Percentiles rank a stretch among this genome's conserved stretches.
Conservation (phyloP, 2,888 invertebrate species). For the Drosophila austrosaltans region DNA sequence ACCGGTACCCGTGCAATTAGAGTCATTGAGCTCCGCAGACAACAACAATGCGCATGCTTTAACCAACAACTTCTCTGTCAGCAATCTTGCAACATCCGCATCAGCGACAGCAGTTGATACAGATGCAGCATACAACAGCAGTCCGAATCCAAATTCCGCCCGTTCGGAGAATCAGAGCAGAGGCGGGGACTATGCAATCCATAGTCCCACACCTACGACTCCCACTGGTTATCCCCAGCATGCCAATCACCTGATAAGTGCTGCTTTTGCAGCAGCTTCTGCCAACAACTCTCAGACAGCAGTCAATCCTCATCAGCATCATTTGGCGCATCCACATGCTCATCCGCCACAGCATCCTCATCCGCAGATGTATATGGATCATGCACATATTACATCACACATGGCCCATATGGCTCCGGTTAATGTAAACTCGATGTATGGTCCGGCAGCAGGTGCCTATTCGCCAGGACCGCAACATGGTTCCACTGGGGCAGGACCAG, state of each 20-base stretch:
- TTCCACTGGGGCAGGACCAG: slow-evolving; percentile 44
- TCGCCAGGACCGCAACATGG: slow-evolving; percentile 75
- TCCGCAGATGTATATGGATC: slow-evolving; percentile 84
- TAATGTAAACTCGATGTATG: slow-evolving; percentile 83
- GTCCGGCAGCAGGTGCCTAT: slow-evolving; percentile 43
- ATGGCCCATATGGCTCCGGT: slow-evolving; percentile 84
- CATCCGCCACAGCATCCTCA: slow-evolving; percentile 40
- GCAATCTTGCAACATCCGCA: slow-evolving; percentile 82
- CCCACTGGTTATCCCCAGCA: slow-evolving; percentile 77
- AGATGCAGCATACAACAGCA: slow-evolving; percentile 33
- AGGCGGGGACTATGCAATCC: slow-evolving; percentile 52
- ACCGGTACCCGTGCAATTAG: slow-evolving; percentile 19
- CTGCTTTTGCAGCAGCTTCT: slow-evolving; percentile 68
- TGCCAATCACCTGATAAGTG: slow-evolving; percentile 83
- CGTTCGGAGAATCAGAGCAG: slow-evolving; percentile 33
- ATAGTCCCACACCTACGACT: slow-evolving; percentile 34
- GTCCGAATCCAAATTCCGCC: slow-evolving; percentile 14
- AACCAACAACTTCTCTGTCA: slow-evolving; percentile 84
- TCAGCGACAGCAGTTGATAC: slow-evolving; percentile 36
- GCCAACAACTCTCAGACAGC: slow-evolving; percentile 75
- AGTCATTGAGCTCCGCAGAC: slow-evolving; percentile 27
- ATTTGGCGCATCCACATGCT: slow-evolving; percentile 58
- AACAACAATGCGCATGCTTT: slow-evolving; percentile 58
- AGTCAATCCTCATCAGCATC: slow-evolving; percentile 35
- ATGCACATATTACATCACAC: slow-evolving; percentile 67